Evolutionary conservation across 2,888 invertebrate genomes (phyloP).

Genomic region (Tanypteryx hageni): DNA sequence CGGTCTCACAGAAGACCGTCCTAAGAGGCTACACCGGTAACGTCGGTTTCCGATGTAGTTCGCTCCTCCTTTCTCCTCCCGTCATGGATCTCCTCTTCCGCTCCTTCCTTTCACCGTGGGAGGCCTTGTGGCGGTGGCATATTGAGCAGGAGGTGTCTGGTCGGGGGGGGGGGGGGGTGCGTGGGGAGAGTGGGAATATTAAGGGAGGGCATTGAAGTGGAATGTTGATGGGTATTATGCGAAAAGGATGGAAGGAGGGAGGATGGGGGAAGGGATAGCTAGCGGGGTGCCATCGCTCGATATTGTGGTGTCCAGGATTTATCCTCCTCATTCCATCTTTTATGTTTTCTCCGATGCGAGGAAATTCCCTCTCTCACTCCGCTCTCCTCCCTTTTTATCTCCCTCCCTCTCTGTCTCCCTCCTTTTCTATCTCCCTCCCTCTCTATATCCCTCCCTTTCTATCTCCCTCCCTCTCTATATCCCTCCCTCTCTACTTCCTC

Average conservation of each 20-base stretch:
- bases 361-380: background rate
- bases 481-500: too few relatives aligned
- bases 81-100: background rate
- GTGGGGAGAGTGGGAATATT: background rate
- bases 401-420: background rate
- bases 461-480: background rate
- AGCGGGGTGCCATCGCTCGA: background rate
- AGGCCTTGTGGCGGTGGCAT: background rate
- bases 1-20: background rate
- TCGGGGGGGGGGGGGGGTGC: background rate
- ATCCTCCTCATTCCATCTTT: background rate
- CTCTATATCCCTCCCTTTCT: background rate
- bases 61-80: background rate
- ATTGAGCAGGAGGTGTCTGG: slow-evolving; percentile 9
- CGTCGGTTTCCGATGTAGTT: background rate
- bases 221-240: slow-evolving; percentile 14
- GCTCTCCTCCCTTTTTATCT: background rate
- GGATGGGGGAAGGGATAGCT: too few relatives aligned
- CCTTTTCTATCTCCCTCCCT: background rate
- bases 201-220: background rate
- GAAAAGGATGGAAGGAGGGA: background rate
- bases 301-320: slow-evolving; percentile 27
- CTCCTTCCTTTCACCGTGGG: background rate
- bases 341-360: slow-evolving; percentile 10
- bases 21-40: background rate